Evolutionary conservation across 1,140 invertebrate genomes (phyloP).

Genomic region (Stenopsyche tienmushanensis): DNA sequence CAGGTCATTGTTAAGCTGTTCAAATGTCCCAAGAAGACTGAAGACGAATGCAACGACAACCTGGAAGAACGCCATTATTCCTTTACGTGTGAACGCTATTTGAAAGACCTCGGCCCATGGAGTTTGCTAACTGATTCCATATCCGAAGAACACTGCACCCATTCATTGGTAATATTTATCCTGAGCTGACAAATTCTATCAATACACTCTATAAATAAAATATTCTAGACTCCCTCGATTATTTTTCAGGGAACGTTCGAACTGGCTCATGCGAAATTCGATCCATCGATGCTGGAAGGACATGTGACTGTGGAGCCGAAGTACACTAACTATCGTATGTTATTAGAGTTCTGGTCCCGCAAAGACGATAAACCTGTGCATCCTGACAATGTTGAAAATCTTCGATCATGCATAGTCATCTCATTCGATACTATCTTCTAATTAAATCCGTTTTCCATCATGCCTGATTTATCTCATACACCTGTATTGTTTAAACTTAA

Average conservation of each 20-base stretch:
- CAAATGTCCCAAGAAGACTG: conserved; percentile 9
- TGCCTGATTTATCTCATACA: too few relatives aligned
- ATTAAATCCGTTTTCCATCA: not conserved
- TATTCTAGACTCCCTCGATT: too few relatives aligned
- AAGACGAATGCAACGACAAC: conserved; percentile 6
- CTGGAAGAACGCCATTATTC: conserved; percentile 1
- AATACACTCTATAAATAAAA: too few relatives aligned
- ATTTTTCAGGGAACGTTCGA: conserved; percentile 10
- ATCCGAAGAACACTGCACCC: conserved; percentile 4
- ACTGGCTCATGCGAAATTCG: not conserved
- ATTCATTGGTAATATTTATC: conserved; percentile 1
- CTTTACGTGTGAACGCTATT: conserved; percentile 14
- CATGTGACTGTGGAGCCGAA: not conserved
- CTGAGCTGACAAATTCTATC: too few relatives aligned
- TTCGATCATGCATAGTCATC: not conserved
- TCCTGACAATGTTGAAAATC: too few relatives aligned
- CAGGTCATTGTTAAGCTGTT: conserved; percentile 2
- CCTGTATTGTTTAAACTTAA: too few relatives aligned
- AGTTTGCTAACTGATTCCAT: not conserved
- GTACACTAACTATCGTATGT: conserved; percentile 6
- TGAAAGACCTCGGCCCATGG: conserved; percentile 11
- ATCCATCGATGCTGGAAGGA: conserved; percentile 8
- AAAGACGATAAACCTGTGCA: too few relatives aligned
- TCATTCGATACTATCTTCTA: not conserved
- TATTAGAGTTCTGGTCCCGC: not conserved